phyloP scores from a whole-genome alignment of 2,113 vertebrate genomes.

The Crotalus viridis region DNA sequence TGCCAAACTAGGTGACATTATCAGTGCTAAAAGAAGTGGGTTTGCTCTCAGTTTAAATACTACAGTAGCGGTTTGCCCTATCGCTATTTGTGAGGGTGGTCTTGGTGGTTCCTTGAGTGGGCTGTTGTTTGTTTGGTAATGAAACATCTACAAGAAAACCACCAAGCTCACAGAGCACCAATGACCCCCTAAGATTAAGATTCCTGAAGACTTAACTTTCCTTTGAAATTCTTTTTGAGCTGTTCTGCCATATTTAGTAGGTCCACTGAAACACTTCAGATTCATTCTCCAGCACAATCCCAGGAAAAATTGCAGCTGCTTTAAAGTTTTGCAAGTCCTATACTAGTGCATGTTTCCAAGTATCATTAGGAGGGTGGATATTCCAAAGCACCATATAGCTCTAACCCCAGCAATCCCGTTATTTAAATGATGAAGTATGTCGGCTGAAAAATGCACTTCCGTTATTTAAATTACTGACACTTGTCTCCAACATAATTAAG shows the following conservation, averaged over 20 bases:
- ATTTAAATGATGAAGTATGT: not conserved
- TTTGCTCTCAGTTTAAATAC: not conserved
- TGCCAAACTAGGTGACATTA: not conserved
- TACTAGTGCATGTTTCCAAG: not conserved
- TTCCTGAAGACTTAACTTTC: not conserved
- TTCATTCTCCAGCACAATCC: not conserved
- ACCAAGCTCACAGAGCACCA: not conserved
- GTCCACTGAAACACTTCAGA: not conserved
- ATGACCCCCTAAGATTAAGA: not conserved
- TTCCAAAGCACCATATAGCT: not conserved
- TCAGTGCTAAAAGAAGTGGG: not conserved
- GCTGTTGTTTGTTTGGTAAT: not conserved
- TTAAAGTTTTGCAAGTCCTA: not conserved
- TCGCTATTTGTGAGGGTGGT: not conserved
- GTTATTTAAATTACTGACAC: not conserved
- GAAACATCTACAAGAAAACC: not conserved
- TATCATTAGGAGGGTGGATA: not conserved
- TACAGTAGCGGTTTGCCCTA: not conserved
- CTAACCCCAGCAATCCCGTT: not conserved
- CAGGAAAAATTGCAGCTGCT: not conserved
- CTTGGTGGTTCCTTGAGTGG: not conserved
- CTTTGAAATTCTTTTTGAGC: not conserved
- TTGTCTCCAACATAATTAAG: not conserved
- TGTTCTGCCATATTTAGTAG: not conserved
- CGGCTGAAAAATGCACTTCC: not conserved